These are phyloP conservation scores for Hyalella azteca DNA, from an alignment of 2,888 invertebrate genomes.

Conservation along the genomic window DNA sequence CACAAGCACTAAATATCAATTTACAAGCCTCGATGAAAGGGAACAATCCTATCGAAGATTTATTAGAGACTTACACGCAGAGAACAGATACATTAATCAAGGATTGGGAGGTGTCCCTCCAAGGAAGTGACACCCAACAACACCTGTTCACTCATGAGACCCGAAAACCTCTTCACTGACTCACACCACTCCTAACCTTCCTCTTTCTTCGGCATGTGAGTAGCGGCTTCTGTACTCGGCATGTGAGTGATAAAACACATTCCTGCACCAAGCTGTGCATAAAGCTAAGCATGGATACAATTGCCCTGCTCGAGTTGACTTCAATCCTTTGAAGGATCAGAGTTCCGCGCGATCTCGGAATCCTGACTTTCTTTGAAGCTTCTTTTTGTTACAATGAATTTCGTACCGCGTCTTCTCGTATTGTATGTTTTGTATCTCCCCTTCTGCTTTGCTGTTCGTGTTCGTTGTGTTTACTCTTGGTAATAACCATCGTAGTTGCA, in stretches of 20 bases:
- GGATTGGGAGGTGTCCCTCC: conserved; percentile 18
- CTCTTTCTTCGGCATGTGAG: conserved; percentile 14
- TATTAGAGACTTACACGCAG: conserved; percentile 35
- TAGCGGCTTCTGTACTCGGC: conserved; percentile 19
- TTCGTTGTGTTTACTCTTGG: no score
- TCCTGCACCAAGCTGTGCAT: conserved; percentile 4
- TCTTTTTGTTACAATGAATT: no score
- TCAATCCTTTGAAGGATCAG: no score
- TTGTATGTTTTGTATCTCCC: no score
- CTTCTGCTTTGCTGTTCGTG: no score
- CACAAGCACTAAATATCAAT: no score
- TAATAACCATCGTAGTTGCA: no score
- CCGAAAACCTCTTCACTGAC: conserved; percentile 51
- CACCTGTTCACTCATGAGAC: conserved; percentile 48
- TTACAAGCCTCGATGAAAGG: conserved; percentile 23
- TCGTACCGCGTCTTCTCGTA: no score
- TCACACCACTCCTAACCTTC: conserved; percentile 32
- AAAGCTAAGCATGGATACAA: no score
- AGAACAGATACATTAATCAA: conserved; percentile 29
- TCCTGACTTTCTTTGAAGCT: no score
- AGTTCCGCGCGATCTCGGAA: no score
- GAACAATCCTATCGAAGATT: conserved; percentile 27
- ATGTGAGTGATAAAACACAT: conserved; percentile 22
- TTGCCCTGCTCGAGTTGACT: no score
- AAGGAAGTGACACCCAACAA: background rate